Base-by-base conservation (phyloP, 2,797 vertebrate species). In the Gymnothorax javanicus region DNA sequence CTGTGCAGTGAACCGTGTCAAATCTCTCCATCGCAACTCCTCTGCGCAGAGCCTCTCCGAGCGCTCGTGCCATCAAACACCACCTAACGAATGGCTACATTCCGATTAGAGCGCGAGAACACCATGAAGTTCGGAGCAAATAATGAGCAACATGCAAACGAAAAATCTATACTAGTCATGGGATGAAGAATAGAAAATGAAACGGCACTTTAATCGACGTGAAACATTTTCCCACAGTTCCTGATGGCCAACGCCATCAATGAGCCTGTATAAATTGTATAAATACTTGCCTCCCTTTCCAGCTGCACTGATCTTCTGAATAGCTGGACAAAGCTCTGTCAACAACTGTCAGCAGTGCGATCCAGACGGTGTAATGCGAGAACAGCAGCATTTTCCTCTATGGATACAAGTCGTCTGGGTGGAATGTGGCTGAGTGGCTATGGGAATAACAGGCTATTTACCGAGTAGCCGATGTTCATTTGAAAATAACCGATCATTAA, bases 291-390 rank as follows among this genome's bases (percentile, higher is more conserved):
- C 98, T 98, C 89, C 97, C 97, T 89, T 94, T 97, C 97, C 97
- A 98, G 93, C 95, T 96, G 93, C 98, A 98, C 89, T 97, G 96
- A 64, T 97, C 96, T n/a, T 96, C 96, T 0, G 95, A 96, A 71
- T 95, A 96, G 84, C 92, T 95, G 4, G 95, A 92, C 84, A 86
- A 88, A 82, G 90, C 92, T 8, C 88, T 86, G 4, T 93, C 87
- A 88, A 95, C 93, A 91, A 92, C 13, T 83, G 87, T 83, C 2
- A 93, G 89, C 75, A 95, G 83, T 90, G 93, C 85, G 91, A 95
- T 94, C 94, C 95, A 94, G 33, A 91, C 64, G 3, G 90, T 86
- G 90, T 91, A 92, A 91, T 93, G 94, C 93, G 93, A 91, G 89
- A 71, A n/a, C 1, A 43, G 50, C 43, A 83, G 59, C 89, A 90